Evolutionary conservation across 2,113 vertebrate species (phyloP).

Genomic region (Craseonycteris thonglongyai): DNA sequence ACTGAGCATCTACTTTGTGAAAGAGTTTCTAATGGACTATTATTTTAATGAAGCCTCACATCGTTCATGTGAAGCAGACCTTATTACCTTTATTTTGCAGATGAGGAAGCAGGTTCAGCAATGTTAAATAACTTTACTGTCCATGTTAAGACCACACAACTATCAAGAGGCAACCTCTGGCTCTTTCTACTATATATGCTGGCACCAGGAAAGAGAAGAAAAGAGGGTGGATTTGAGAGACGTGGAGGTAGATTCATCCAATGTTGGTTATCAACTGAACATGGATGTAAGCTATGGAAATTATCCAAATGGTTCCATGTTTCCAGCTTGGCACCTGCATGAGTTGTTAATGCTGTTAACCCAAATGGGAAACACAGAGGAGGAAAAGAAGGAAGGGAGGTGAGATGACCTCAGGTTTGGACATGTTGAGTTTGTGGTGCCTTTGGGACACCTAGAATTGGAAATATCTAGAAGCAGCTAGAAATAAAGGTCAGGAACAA

Average conservation of each 20-base stretch:
- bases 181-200: neutral
- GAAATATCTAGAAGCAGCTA: neutral
- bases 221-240: neutral
- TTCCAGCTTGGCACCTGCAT: neutral
- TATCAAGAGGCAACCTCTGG: neutral
- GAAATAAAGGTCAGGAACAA: conserved; percentile 5
- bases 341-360: neutral
- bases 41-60: neutral
- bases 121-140: neutral
- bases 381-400: neutral
- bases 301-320: neutral
- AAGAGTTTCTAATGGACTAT: neutral
- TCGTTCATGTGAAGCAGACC: neutral
- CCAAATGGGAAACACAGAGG: neutral
- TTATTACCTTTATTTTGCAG: conserved; percentile 8
- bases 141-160: neutral
- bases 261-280: neutral
- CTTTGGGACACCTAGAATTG: neutral
- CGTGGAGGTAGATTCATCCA: neutral
- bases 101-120: conserved; percentile 7
- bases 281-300: neutral
- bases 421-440: neutral
- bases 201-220: neutral
- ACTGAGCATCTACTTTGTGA: neutral
- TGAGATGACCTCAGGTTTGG: neutral